A percentile compares a stretch with the other conserved stretches of the same genome.
phyloP scores from a whole-genome alignment of 2,797 vertebrate species.

The Momotus momota region DNA sequence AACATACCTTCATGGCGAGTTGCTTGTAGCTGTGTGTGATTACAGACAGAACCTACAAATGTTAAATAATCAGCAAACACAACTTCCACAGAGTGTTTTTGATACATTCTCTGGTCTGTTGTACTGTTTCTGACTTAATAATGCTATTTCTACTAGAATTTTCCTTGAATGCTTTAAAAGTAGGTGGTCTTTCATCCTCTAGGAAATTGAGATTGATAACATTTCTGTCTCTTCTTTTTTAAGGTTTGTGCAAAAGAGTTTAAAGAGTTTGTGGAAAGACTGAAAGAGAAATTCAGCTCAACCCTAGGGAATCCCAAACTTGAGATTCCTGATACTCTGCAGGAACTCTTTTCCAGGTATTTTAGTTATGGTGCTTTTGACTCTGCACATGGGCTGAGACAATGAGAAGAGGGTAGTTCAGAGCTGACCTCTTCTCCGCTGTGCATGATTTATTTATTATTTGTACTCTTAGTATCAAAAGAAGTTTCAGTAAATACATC shows the following conservation, averaged over 20 bases:
- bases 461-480: neutral
- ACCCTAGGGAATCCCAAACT: slow-evolving; percentile 74
- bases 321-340: slow-evolving; percentile 87
- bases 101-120: neutral
- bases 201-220: neutral
- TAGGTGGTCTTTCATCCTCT: neutral
- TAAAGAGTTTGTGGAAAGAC: slow-evolving; percentile 86
- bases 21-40: neutral
- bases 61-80: neutral
- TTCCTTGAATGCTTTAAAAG: neutral
- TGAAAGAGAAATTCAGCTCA: slow-evolving; percentile 92
- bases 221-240: neutral
- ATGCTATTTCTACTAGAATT: neutral
- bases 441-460: neutral
- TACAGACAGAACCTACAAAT: slow-evolving; percentile 1
- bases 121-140: neutral
- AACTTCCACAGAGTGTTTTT: neutral
- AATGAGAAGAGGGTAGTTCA: neutral
- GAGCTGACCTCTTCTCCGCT: neutral
- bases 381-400: neutral
- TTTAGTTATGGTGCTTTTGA: neutral
- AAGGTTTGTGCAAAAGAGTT: slow-evolving; percentile 90
- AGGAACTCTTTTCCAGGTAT: slow-evolving; percentile 89
- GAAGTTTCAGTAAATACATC: neutral
- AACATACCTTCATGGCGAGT: neutral